Percentiles rank a stretch among this genome's conserved stretches.
Evolutionary conservation across 2,888 invertebrate genomes (phyloP).

Genomic region (Spatulosminthurus flaviceps): DNA sequence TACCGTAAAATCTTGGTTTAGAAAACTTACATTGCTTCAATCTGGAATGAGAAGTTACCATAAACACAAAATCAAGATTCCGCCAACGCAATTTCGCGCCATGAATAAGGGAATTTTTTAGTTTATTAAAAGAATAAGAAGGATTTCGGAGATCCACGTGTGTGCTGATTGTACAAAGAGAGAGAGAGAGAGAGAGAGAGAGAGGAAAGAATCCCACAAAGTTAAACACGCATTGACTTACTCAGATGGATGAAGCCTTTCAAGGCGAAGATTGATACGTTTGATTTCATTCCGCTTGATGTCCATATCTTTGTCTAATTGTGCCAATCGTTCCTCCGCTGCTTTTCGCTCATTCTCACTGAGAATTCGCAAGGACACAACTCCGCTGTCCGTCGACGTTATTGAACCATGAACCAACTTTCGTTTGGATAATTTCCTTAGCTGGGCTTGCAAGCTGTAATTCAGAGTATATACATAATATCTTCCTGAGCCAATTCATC

Average conservation of each 20-base stretch:
- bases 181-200: neutral
- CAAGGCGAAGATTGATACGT: constrained; percentile 81
- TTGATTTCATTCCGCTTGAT: constrained; percentile 81
- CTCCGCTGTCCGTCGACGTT: constrained; percentile 62
- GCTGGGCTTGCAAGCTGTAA: constrained; percentile 63
- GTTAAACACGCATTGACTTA: constrained; percentile 68
- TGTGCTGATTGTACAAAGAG: no score
- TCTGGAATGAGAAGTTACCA: no score
- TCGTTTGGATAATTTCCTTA: constrained; percentile 62
- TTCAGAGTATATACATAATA: no score
- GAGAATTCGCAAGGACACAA: constrained; percentile 64
- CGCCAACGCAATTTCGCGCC: no score
- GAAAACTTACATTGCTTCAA: no score
- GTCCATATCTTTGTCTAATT: constrained; percentile 77
- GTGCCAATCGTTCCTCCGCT: constrained; percentile 72
- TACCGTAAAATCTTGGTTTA: no score
- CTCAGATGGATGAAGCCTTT: constrained; percentile 88
- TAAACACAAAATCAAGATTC: no score
- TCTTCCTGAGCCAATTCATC: no score
- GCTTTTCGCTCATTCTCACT: constrained; percentile 71
- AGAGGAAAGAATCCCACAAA: no score
- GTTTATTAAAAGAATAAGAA: no score
- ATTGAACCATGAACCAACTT: constrained; percentile 63
- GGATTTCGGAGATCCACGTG: no score
- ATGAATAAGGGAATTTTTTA: no score